A percentile compares a stretch with the other conserved stretches of the same genome.
Evolutionary conservation across 2,113 vertebrate genomes (phyloP).

Genomic region (Lamprotornis superbus): DNA sequence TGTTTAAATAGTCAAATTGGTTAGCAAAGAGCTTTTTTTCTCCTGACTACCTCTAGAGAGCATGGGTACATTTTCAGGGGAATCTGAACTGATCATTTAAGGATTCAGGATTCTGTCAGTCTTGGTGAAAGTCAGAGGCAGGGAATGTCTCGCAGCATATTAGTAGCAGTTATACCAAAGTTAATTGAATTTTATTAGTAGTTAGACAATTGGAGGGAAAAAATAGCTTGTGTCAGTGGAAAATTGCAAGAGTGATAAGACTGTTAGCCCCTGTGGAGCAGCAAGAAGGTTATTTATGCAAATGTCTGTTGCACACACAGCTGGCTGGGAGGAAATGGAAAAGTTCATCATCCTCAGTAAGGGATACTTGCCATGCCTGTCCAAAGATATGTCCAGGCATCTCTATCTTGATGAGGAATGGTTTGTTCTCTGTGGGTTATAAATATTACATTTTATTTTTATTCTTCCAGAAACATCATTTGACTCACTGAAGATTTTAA

Average conservation of each 20-base stretch:
- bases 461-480: slow-evolving; percentile 20
- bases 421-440: background rate
- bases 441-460: slow-evolving; percentile 34
- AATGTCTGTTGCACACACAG: background rate
- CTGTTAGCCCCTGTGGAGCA: background rate
- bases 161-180: background rate
- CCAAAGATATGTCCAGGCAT: background rate
- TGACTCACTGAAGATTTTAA: slow-evolving; percentile 7
- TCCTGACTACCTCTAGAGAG: background rate
- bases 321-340: background rate
- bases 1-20: background rate
- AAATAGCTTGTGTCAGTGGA: background rate
- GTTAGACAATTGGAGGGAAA: background rate
- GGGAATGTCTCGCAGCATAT: background rate
- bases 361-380: background rate
- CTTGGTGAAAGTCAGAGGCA: background rate
- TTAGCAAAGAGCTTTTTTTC: background rate
- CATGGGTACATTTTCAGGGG: background rate
- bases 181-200: background rate
- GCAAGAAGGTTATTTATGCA: background rate
- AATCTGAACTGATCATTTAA: background rate
- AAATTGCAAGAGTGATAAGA: background rate
- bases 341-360: background rate
- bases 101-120: background rate
- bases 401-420: background rate